These are phyloP conservation scores for Campopleginae sp. DNA, from an alignment of 2,888 invertebrate species.

Conservation along the genomic window DNA sequence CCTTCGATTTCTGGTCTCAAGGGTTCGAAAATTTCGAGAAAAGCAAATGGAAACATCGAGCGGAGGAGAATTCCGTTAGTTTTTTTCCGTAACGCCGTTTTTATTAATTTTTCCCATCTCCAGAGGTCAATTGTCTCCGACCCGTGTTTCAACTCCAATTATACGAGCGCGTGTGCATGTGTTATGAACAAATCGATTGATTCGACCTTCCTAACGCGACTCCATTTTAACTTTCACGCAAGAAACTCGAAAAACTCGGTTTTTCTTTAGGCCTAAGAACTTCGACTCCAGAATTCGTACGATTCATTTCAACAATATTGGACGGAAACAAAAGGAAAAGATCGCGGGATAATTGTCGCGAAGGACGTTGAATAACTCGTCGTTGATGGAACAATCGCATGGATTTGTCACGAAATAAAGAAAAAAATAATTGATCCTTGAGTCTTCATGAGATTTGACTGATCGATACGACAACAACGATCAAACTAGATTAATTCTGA, in stretches of 20 bases:
- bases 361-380: background rate
- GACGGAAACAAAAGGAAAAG: background rate
- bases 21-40: background rate
- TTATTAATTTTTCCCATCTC: slow-evolving; percentile 34
- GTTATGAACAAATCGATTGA: slow-evolving; percentile 55
- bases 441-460: background rate
- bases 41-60: background rate
- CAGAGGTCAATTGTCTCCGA: slow-evolving; percentile 61
- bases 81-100: slow-evolving; percentile 18
- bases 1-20: background rate
- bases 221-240: background rate
- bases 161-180: background rate
- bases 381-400: background rate
- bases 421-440: background rate
- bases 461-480: background rate
- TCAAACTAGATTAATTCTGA: background rate
- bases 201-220: slow-evolving; percentile 55
- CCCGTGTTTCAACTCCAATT: slow-evolving; percentile 9
- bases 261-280: background rate
- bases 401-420: background rate
- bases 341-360: background rate
- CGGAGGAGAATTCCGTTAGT: background rate
- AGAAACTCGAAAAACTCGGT: background rate
- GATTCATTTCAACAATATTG: background rate
- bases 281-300: background rate